These are phyloP conservation scores for Galeruca laticollis DNA, from an alignment of 2,888 invertebrate genomes.

Conservation along the genomic window DNA sequence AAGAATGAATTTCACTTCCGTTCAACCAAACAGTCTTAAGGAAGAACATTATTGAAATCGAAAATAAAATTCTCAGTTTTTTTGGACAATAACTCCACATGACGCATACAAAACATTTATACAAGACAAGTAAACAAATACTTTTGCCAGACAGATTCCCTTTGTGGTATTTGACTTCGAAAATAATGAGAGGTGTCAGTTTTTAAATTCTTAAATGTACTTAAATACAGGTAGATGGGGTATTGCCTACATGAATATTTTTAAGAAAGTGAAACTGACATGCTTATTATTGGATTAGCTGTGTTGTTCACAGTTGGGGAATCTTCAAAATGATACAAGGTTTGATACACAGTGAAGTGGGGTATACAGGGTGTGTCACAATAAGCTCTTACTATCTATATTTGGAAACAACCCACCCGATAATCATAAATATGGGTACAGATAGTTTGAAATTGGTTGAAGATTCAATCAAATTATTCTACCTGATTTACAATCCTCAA, in stretches of 20 bases:
- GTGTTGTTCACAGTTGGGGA: not conserved
- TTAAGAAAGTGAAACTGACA: constrained; percentile 8
- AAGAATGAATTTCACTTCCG: not conserved
- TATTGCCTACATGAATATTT: constrained; percentile 33
- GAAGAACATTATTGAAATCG: not conserved
- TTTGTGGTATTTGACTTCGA: constrained; percentile 49
- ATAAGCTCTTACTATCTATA: too few relatives aligned
- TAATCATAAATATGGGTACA: too few relatives aligned
- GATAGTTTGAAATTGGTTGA: too few relatives aligned
- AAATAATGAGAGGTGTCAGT: constrained; percentile 53
- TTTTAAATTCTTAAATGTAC: constrained; percentile 41
- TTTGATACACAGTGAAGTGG: too few relatives aligned
- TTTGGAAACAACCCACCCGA: too few relatives aligned
- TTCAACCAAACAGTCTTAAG: not conserved
- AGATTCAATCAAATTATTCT: too few relatives aligned
- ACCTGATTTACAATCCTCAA: too few relatives aligned
- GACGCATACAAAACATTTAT: constrained; percentile 33
- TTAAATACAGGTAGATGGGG: constrained; percentile 48
- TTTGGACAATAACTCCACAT: constrained; percentile 22
- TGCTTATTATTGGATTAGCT: not conserved
- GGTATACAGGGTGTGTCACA: too few relatives aligned
- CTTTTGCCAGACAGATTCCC: constrained; percentile 39
- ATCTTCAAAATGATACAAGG: too few relatives aligned
- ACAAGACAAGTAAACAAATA: constrained; percentile 45
- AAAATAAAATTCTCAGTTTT: not conserved